phyloP scores from a whole-genome alignment of 1,140 invertebrate genomes.

The Drosophila teissieri region DNA sequence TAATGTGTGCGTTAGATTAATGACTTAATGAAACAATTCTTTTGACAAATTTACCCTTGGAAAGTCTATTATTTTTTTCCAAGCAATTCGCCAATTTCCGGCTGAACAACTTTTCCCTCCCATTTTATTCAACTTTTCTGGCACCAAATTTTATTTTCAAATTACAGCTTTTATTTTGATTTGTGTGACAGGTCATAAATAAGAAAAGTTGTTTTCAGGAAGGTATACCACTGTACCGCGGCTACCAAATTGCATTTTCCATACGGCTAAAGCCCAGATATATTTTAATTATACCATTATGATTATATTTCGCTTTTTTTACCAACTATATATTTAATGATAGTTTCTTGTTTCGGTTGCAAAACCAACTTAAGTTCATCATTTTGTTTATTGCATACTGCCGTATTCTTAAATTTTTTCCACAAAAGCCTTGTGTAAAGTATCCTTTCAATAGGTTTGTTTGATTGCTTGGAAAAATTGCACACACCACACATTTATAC shows the following conservation, averaged over 20 bases:
- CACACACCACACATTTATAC: neutral
- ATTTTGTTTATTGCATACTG: neutral
- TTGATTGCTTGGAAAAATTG: neutral
- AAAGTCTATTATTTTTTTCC: slow-evolving; percentile 1
- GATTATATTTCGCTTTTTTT: too few species aligned
- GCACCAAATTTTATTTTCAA: neutral
- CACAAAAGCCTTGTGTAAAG: neutral
- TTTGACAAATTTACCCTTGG: slow-evolving; percentile 22
- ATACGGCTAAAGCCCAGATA: too few species aligned
- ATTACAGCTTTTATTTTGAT: slow-evolving; percentile 11
- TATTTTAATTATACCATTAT: neutral
- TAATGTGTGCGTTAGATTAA: too few species aligned
- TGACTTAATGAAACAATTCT: neutral
- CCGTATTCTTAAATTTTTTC: neutral
- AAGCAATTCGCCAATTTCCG: slow-evolving; percentile 5
- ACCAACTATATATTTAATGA: neutral
- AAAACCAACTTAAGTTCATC: too few species aligned
- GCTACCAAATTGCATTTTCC: too few species aligned
- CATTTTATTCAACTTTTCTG: neutral
- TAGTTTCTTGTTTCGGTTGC: too few species aligned
- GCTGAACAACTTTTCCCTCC: neutral
- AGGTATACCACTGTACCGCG: neutral
- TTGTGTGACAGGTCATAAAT: slow-evolving; percentile 32
- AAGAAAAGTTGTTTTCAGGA: neutral
- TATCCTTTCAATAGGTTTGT: neutral